Percentiles rank a stretch among this genome's conserved stretches.
Evolutionary conservation across 2,113 vertebrate genomes (phyloP).

Genomic region (Oophaga pumilio): DNA sequence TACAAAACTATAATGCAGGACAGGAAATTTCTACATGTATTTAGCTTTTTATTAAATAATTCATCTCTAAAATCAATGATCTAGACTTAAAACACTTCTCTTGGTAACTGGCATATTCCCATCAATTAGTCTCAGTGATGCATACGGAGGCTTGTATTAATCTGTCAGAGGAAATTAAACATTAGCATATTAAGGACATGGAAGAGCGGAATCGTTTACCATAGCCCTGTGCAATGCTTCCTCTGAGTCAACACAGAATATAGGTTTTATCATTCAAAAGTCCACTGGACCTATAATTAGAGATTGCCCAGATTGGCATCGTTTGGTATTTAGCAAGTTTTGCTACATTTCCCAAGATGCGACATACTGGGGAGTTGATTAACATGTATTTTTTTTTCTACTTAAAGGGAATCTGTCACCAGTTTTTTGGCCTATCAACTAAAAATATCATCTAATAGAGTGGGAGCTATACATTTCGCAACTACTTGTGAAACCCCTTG

Average conservation of each 20-base stretch:
- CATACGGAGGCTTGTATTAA: conserved; percentile 40
- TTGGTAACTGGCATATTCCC: conserved; percentile 31
- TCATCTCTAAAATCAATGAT: conserved; percentile 33
- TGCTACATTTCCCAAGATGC: no score
- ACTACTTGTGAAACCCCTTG: no score
- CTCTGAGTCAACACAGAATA: conserved; percentile 18
- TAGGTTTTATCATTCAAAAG: not conserved
- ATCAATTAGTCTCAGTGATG: conserved; percentile 26
- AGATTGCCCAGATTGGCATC: conserved; percentile 1
- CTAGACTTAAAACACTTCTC: conserved; percentile 28
- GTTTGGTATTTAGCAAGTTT: not conserved
- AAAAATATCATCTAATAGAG: no score
- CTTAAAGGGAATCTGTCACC: no score
- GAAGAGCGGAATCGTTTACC: conserved; percentile 6
- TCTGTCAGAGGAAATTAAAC: conserved; percentile 51
- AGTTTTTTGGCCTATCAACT: no score
- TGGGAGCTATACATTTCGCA: no score
- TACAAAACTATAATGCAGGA: not conserved
- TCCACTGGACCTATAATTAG: conserved; percentile 8
- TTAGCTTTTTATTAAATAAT: conserved; percentile 4
- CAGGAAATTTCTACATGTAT: not conserved
- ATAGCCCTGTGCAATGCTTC: not conserved
- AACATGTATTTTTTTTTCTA: not conserved
- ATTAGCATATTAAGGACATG: conserved; percentile 24
- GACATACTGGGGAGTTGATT: not conserved